Evolutionary conservation across 2,797 vertebrate species (phyloP).

Genomic region (Smutsia gigantea): DNA sequence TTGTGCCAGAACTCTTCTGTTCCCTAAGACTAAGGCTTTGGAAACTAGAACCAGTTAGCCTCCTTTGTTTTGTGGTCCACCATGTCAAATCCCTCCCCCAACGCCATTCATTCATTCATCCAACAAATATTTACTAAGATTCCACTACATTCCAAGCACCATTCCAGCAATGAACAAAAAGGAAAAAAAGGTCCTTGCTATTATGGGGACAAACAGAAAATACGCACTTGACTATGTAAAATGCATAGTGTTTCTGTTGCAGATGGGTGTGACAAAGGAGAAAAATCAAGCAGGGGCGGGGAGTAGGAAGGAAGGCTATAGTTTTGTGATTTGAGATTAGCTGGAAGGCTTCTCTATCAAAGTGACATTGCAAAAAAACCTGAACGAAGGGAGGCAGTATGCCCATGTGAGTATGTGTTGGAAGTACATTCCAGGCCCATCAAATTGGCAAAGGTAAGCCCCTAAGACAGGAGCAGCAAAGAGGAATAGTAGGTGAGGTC

Average conservation of each 20-base stretch:
- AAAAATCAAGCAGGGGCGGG: not conserved
- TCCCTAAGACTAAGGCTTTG: not conserved
- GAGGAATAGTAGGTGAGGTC: not conserved
- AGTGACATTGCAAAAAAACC: conserved; percentile 20
- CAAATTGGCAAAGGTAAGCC: not conserved
- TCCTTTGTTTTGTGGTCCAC: not conserved
- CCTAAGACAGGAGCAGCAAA: not conserved
- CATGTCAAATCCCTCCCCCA: not conserved
- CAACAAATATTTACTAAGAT: conserved; percentile 8
- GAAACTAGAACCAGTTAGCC: not conserved
- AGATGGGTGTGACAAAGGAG: not conserved
- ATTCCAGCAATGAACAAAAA: not conserved
- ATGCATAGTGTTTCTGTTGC: not conserved
- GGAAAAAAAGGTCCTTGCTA: not conserved
- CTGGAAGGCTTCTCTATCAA: not conserved
- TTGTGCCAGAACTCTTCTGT: not conserved
- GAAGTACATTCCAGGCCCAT: not conserved
- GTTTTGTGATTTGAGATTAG: conserved; percentile 15
- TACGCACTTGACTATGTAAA: not conserved
- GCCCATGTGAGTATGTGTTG: not conserved
- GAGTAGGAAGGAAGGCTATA: not conserved
- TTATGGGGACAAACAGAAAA: not conserved
- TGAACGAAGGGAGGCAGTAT: not conserved
- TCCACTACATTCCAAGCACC: not conserved
- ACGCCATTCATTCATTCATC: not conserved